Percentiles rank a stretch among this genome's conserved stretches.
These are phyloP conservation scores for Eulithis prunata DNA, from an alignment of 2,888 invertebrate species.

Conservation along the genomic window DNA sequence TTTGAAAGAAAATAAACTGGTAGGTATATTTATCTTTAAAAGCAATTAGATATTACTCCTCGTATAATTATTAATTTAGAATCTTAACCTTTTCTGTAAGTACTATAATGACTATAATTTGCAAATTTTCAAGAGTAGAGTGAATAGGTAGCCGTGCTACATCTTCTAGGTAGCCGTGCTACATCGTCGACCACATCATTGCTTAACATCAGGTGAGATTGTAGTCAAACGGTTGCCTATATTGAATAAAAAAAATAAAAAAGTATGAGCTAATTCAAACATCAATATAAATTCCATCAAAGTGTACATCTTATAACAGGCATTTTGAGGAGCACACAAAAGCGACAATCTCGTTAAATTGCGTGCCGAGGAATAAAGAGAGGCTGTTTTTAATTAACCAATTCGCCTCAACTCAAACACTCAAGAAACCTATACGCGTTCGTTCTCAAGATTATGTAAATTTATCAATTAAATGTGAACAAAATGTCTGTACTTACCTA, in stretches of 20 bases:
- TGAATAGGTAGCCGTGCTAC: too few species aligned
- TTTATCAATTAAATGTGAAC: slow-evolving; percentile 6
- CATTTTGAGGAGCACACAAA: slow-evolving; percentile 25
- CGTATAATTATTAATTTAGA: slow-evolving; percentile 1
- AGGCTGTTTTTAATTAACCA: slow-evolving; percentile 37
- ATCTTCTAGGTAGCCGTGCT: too few species aligned
- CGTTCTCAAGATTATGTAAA: slow-evolving; percentile 27
- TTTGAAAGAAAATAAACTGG: too few species aligned
- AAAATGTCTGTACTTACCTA: too few species aligned
- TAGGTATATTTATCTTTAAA: too few species aligned
- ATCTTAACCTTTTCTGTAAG: neutral
- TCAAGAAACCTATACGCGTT: slow-evolving; percentile 24
- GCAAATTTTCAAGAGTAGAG: too few species aligned
- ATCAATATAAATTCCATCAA: slow-evolving; percentile 27
- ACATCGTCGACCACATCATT: too few species aligned
- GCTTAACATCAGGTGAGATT: too few species aligned
- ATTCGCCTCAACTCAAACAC: slow-evolving; percentile 29
- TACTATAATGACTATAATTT: too few species aligned
- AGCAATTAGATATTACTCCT: neutral
- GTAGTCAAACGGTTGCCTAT: too few species aligned
- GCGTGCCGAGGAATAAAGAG: slow-evolving; percentile 36
- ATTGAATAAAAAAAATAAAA: too few species aligned
- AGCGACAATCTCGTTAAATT: slow-evolving; percentile 28
- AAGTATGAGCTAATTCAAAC: slow-evolving; percentile 8
- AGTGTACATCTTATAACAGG: slow-evolving; percentile 15